phyloP scores from a whole-genome alignment of 2,113 vertebrate species.

The Eolophus roseicapilla region DNA sequence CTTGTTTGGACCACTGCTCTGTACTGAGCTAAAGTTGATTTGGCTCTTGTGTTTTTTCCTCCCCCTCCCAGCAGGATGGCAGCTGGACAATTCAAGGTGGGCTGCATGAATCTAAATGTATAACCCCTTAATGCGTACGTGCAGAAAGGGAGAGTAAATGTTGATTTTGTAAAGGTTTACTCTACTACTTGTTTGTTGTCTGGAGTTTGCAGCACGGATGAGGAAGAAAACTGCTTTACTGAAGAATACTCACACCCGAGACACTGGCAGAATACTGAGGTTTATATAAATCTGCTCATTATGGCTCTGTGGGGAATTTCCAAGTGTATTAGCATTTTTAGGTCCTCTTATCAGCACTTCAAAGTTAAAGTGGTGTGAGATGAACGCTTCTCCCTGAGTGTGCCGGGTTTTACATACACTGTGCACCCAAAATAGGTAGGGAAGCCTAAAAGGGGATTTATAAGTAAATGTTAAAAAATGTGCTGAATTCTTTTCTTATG shows the following conservation, averaged over 20 bases:
- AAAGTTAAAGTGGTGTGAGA: conserved; percentile 56
- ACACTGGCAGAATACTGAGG: conserved; percentile 27
- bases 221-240: not conserved
- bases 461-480: conserved; percentile 38
- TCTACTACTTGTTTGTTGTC: not conserved
- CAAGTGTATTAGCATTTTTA: conserved; percentile 55
- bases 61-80: not conserved
- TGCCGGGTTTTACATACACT: not conserved
- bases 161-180: not conserved
- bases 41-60: not conserved
- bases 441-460: conserved; percentile 25
- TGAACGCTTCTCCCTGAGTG: not conserved
- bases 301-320: conserved; percentile 56
- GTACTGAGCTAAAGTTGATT: not conserved
- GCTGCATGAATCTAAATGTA: not conserved
- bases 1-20: not conserved
- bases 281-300: conserved; percentile 65
- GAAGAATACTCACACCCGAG: not conserved
- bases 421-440: conserved; percentile 3
- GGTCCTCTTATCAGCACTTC: conserved; percentile 57
- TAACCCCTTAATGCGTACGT: not conserved
- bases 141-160: not conserved
- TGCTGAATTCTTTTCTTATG: not conserved
- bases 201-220: not conserved
- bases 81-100: not conserved